A percentile compares a stretch with the other conserved stretches of the same genome.
Evolutionary conservation across 2,888 invertebrate genomes (phyloP).

Genomic region (Hydrotaea diabolus): DNA sequence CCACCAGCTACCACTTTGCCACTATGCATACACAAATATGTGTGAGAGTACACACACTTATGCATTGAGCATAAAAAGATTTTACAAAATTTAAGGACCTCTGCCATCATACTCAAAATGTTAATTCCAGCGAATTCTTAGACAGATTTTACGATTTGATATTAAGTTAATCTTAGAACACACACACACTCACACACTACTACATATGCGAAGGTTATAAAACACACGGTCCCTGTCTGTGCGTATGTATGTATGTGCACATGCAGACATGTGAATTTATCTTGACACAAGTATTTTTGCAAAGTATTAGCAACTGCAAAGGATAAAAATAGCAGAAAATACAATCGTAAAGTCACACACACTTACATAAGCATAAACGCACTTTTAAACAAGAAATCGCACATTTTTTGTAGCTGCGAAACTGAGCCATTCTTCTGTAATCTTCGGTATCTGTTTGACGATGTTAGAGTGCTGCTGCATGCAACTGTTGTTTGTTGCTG

Average conservation of each 20-base stretch:
- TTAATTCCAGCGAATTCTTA: slow-evolving; percentile 16
- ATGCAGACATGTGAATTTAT: background rate
- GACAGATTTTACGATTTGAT: slow-evolving; percentile 27
- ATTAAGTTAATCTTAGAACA: background rate
- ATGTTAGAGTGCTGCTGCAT: background rate
- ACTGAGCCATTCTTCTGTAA: background rate
- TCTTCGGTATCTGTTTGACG: slow-evolving; percentile 8
- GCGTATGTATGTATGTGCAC: background rate
- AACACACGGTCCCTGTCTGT: background rate
- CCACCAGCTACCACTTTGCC: too few relatives aligned
- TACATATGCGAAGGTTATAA: background rate
- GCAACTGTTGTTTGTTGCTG: slow-evolving; percentile 3
- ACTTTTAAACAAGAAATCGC: slow-evolving; percentile 35
- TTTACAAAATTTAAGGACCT: background rate
- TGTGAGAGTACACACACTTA: background rate
- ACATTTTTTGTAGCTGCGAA: background rate
- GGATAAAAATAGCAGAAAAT: background rate
- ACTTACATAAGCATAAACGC: slow-evolving; percentile 26
- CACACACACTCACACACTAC: too few relatives aligned
- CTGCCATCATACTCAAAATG: background rate
- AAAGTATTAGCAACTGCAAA: slow-evolving; percentile 20
- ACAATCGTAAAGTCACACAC: slow-evolving; percentile 42
- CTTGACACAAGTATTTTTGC: slow-evolving; percentile 19
- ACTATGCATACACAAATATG: too few relatives aligned
- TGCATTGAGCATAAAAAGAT: background rate